These are phyloP conservation scores for Aporophyla lueneburgensis DNA, from an alignment of 2,888 invertebrate genomes.

Conservation along the genomic window DNA sequence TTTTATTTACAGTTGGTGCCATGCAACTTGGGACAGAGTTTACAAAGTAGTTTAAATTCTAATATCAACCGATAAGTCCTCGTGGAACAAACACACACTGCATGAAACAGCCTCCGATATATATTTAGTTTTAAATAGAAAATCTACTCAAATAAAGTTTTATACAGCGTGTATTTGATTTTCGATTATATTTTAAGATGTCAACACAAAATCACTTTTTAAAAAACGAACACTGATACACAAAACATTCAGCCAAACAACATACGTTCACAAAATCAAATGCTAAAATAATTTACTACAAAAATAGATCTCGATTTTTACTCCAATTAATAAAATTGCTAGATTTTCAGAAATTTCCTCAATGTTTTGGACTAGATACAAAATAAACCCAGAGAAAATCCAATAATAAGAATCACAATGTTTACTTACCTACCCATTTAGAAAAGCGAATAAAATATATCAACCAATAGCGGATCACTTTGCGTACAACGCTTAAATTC, in stretches of 20 bases:
- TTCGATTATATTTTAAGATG: constrained; percentile 32
- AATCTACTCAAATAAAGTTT: constrained; percentile 34
- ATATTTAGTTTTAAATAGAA: constrained; percentile 22
- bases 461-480: constrained; percentile 42
- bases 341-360: constrained; percentile 33
- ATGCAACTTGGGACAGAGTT: constrained; percentile 29
- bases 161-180: constrained; percentile 44
- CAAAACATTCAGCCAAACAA: constrained; percentile 59
- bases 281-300: constrained; percentile 63
- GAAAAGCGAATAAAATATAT: constrained; percentile 21
- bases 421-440: constrained; percentile 24
- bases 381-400: constrained; percentile 43
- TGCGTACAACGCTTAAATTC: constrained; percentile 12
- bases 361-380: constrained; percentile 54
- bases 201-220: constrained; percentile 55
- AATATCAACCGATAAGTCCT: constrained; percentile 54
- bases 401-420: constrained; percentile 45
- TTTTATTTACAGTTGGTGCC: constrained; percentile 11
- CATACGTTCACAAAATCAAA: constrained; percentile 59
- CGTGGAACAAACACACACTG: constrained; percentile 55
- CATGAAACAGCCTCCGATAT: constrained; percentile 56
- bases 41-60: constrained; percentile 59
- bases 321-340: constrained; percentile 37
- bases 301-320: constrained; percentile 51
- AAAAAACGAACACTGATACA: constrained; percentile 50